These are phyloP conservation scores for Rhynchomys soricoides DNA, from an alignment of 2,113 vertebrate genomes.

Conservation along the genomic window DNA sequence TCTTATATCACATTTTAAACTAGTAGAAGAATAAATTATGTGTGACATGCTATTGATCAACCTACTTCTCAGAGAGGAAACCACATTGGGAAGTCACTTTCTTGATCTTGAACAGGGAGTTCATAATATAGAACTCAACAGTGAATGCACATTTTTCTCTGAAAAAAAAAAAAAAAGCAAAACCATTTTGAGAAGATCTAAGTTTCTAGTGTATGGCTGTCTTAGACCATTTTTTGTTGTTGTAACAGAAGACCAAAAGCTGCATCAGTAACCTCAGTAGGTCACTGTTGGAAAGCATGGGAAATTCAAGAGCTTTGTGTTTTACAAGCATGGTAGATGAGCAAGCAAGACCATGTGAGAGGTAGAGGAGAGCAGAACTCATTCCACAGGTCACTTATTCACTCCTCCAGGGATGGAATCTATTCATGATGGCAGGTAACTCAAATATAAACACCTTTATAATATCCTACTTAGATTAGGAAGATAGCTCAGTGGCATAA, in stretches of 20 bases:
- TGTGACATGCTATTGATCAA: not conserved
- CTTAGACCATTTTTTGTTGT: not conserved
- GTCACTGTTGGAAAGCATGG: not conserved
- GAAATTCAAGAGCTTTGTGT: not conserved
- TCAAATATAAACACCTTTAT: not conserved
- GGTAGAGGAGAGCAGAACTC: not conserved
- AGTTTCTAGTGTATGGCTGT: not conserved
- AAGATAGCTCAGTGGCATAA: not conserved
- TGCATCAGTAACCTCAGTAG: not conserved
- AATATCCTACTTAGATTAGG: not conserved
- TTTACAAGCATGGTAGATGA: too few species aligned
- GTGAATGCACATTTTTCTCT: not conserved
- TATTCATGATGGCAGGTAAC: too few species aligned
- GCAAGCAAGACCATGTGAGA: not conserved
- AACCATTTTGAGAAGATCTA: slow-evolving; percentile 12
- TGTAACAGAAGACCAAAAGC: not conserved
- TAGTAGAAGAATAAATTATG: not conserved
- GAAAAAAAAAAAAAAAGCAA: not conserved
- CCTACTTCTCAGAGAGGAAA: not conserved
- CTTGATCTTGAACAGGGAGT: not conserved
- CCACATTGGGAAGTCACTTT: not conserved
- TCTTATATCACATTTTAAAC: slow-evolving; percentile 22
- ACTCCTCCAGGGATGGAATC: not conserved
- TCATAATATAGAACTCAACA: slow-evolving; percentile 42
- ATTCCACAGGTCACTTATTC: not conserved